Percentiles rank a stretch among this genome's conserved stretches.
These are phyloP conservation scores for Beris chalybata DNA, from an alignment of 2,888 invertebrate species.

Conservation along the genomic window DNA sequence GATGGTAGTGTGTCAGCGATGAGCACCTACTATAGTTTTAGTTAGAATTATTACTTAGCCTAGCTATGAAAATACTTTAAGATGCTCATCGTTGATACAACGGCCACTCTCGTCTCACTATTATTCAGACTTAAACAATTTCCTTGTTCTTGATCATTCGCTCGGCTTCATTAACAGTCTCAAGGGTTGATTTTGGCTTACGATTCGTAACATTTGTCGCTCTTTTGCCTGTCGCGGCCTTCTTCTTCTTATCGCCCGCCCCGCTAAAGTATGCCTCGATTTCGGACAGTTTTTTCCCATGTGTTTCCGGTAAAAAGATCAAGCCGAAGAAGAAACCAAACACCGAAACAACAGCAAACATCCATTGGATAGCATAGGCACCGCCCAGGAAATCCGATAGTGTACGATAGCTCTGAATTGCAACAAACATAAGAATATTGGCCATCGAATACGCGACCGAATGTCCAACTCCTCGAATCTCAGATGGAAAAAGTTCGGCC, in stretches of 20 bases:
- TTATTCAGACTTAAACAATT: constrained; percentile 8
- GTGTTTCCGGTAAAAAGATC: constrained; percentile 65
- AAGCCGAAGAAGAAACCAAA: constrained; percentile 46
- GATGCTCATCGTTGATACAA: not conserved
- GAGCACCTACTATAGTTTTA: too few relatives aligned
- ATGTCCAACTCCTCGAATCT: constrained; percentile 64
- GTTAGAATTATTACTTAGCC: too few relatives aligned
- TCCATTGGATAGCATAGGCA: constrained; percentile 60
- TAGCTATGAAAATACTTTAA: not conserved
- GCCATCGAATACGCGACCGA: constrained; percentile 62
- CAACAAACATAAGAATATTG: constrained; percentile 62
- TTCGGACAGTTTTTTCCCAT: constrained; percentile 63
- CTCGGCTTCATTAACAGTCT: constrained; percentile 42
- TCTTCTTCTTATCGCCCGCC: constrained; percentile 46
- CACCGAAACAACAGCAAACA: constrained; percentile 59
- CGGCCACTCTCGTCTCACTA: not conserved
- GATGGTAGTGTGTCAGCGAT: too few relatives aligned
- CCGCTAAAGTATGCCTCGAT: constrained; percentile 64
- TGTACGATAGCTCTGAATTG: constrained; percentile 59
- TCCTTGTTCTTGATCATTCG: constrained; percentile 39
- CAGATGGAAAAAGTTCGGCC: constrained; percentile 64
- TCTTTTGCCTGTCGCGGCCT: constrained; percentile 10
- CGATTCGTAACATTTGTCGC: constrained; percentile 28
- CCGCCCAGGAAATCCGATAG: constrained; percentile 54
- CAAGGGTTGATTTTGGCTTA: constrained; percentile 38